Conservation (phyloP, 2,888 invertebrate genomes). For the Platypus cylindrus region DNA sequence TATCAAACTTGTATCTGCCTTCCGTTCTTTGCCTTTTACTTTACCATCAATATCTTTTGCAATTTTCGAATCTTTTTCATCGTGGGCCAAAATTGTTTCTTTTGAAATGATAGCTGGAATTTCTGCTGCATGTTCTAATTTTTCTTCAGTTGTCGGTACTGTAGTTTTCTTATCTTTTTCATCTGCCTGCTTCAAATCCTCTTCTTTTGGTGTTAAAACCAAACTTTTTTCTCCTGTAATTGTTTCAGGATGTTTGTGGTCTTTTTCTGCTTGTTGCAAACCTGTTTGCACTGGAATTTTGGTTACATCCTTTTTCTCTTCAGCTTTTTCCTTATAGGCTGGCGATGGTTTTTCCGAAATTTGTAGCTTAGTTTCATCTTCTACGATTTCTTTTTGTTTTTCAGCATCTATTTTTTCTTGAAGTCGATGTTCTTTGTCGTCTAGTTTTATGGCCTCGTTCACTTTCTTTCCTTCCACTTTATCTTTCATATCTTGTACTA, state of each 20-base stretch:
- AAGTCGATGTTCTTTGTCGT: too few relatives aligned
- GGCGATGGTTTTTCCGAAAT: neutral
- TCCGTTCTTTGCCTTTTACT: too few relatives aligned
- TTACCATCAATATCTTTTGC: too few relatives aligned
- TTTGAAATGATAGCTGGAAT: too few relatives aligned
- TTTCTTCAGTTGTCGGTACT: neutral
- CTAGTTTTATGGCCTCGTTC: neutral
- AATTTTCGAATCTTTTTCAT: too few relatives aligned
- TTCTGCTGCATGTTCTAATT: too few relatives aligned
- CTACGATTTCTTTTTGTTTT: neutral
- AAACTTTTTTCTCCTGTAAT: too few relatives aligned
- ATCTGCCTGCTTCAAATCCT: neutral
- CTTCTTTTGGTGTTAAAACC: too few relatives aligned
- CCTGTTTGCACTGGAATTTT: neutral
- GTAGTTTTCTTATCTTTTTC: constrained; percentile 1
- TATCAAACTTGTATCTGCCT: too few relatives aligned
- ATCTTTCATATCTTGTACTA: constrained; percentile 1
- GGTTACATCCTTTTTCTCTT: constrained; percentile 2
- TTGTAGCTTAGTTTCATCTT: constrained; percentile 1
- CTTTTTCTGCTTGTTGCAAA: too few relatives aligned
- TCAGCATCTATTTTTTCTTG: constrained; percentile 2
- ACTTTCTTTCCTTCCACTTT: neutral
- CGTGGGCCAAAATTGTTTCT: too few relatives aligned
- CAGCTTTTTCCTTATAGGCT: neutral
- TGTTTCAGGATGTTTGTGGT: too few relatives aligned